Evolutionary conservation across 1,140 invertebrate species (phyloP).

Genomic region (Cephus cinctus): DNA sequence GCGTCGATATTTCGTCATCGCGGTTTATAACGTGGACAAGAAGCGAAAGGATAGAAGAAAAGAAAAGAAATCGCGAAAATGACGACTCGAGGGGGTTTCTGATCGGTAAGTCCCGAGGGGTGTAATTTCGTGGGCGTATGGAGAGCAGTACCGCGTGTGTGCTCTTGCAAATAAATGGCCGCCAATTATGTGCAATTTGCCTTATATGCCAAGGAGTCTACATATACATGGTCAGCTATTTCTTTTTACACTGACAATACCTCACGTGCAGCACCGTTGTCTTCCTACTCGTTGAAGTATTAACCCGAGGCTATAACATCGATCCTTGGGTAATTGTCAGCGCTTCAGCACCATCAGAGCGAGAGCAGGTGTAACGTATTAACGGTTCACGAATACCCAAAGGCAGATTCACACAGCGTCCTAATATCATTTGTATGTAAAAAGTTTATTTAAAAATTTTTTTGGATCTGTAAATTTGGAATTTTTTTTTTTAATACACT

Average conservation of each 20-base stretch:
- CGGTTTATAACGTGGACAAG: no score
- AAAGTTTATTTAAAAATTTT: background rate
- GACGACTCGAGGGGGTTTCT: background rate
- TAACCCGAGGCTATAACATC: slow-evolving; percentile 46
- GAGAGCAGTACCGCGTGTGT: slow-evolving; percentile 31
- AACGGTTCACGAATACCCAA: slow-evolving; percentile 18
- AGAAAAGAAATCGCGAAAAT: background rate
- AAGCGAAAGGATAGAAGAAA: no score
- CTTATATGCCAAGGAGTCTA: slow-evolving; percentile 21
- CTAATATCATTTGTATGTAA: no score
- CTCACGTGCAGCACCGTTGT: slow-evolving; percentile 16
- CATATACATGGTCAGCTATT: slow-evolving; percentile 17
- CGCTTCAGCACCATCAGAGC: slow-evolving; percentile 39
- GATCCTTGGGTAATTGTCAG: slow-evolving; percentile 54
- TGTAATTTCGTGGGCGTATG: slow-evolving; percentile 48
- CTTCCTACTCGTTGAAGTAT: slow-evolving; percentile 35
- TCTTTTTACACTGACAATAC: slow-evolving; percentile 34
- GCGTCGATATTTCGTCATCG: no score
- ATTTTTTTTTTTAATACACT: background rate
- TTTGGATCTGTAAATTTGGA: background rate
- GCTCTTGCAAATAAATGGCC: slow-evolving; percentile 50
- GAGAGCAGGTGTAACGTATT: slow-evolving; percentile 18
- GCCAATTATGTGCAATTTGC: slow-evolving; percentile 53
- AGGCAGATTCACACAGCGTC: no score
- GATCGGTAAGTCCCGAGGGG: slow-evolving; percentile 22